phyloP scores from a whole-genome alignment of 2,797 vertebrate genomes.

The Acipenser oxyrinchus region DNA sequence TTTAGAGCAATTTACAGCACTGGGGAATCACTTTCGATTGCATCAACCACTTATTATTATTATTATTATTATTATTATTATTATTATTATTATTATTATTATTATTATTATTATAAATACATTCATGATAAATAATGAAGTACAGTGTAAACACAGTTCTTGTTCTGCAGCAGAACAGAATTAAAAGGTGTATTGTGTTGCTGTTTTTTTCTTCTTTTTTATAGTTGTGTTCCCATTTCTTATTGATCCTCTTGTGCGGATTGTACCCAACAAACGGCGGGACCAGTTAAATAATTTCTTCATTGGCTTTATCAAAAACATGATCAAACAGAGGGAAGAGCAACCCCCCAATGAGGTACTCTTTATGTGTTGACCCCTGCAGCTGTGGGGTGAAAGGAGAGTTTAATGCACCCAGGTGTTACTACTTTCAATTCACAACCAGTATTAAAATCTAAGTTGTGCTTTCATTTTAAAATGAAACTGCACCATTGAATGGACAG shows the following conservation, averaged over 20 bases:
- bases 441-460: background rate
- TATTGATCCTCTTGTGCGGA: constrained; percentile 56
- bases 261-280: constrained; percentile 75
- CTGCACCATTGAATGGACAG: too few species aligned
- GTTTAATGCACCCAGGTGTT: too few species aligned
- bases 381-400: too few species aligned
- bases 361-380: background rate
- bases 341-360: constrained; percentile 74
- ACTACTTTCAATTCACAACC: background rate
- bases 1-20: too few species aligned
- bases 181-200: background rate
- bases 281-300: constrained; percentile 78
- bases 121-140: constrained; percentile 12
- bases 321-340: constrained; percentile 71
- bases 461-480: background rate
- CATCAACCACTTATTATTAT: too few species aligned
- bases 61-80: too few species aligned
- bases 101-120: too few species aligned
- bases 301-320: constrained; percentile 64
- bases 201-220: constrained; percentile 1
- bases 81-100: too few species aligned
- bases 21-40: too few species aligned
- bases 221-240: constrained; percentile 82
- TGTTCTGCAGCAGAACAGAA: constrained; percentile 22
- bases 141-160: constrained; percentile 17